Evolutionary conservation across 1,140 invertebrate genomes (phyloP).

Genomic region (Dysdera silvatica): DNA sequence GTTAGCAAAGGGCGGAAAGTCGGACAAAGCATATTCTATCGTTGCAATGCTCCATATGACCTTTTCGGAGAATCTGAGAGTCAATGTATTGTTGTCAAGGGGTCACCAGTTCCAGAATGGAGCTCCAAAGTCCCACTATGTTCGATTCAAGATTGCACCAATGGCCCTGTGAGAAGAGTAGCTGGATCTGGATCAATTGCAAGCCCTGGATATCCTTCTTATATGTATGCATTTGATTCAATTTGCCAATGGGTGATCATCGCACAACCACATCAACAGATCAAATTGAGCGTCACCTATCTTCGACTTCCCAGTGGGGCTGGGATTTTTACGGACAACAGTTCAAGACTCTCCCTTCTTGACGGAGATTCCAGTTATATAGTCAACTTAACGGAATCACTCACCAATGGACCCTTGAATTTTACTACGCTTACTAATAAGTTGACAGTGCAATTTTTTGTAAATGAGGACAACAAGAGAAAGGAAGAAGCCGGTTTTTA

Average conservation of each 20-base stretch:
- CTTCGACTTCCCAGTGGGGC: constrained; percentile 14
- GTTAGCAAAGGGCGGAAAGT: constrained; percentile 22
- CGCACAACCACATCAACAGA: constrained; percentile 9
- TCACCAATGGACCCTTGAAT: neutral
- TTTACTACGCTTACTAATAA: constrained; percentile 22
- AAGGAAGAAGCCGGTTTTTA: constrained; percentile 16
- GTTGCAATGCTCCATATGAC: constrained; percentile 29
- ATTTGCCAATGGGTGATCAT: constrained; percentile 28
- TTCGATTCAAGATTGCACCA: constrained; percentile 20
- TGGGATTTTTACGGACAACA: constrained; percentile 10
- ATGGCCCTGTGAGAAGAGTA: neutral
- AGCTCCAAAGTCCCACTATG: constrained; percentile 21
- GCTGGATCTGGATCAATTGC: constrained; percentile 19
- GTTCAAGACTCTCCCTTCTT: neutral
- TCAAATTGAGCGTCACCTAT: constrained; percentile 10
- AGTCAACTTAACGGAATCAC: constrained; percentile 14
- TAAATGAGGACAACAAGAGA: constrained; percentile 2
- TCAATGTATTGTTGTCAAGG: constrained; percentile 11
- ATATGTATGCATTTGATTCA: neutral
- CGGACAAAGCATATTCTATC: constrained; percentile 13
- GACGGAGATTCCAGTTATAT: constrained; percentile 10
- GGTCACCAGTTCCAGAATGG: constrained; percentile 27
- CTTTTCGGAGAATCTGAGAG: constrained; percentile 18
- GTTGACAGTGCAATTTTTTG: constrained; percentile 14
- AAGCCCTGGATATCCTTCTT: constrained; percentile 27